Conservation (phyloP, 1,140 invertebrate species). For the Drosophila miranda region DNA sequence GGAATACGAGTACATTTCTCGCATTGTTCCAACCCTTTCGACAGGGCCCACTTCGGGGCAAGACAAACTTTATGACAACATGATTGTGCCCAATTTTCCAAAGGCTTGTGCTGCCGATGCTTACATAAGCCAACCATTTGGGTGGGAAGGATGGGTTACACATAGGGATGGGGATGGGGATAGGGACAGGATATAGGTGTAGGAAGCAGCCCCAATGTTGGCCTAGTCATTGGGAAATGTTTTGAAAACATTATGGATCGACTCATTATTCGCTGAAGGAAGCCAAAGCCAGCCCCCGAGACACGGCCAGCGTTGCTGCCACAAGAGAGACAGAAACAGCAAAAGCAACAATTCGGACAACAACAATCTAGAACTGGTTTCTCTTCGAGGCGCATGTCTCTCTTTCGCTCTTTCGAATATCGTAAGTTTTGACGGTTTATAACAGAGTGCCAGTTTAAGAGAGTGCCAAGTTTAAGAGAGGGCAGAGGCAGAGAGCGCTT, state of each 20-base stretch:
- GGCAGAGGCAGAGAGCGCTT: conserved; percentile 1
- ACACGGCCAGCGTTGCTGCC: too few species aligned
- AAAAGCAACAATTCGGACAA: conserved; percentile 22
- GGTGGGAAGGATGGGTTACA: too few species aligned
- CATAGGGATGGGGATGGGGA: too few species aligned
- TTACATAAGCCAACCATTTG: conserved; percentile 37
- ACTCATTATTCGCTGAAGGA: conserved; percentile 8
- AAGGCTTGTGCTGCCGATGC: conserved; percentile 5
- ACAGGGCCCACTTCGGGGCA: neutral
- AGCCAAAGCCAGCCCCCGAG: conserved; percentile 1
- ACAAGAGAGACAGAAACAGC: neutral
- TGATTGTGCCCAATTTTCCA: conserved; percentile 17
- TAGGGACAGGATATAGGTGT: neutral
- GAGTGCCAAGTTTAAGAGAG: conserved; percentile 67
- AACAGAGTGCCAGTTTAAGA: conserved; percentile 35
- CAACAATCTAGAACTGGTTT: conserved; percentile 8
- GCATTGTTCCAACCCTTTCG: neutral
- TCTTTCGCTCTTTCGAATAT: conserved; percentile 46
- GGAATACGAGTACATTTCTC: neutral
- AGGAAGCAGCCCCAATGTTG: conserved; percentile 30
- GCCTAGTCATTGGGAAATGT: conserved; percentile 60
- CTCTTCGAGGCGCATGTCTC: conserved; percentile 48
- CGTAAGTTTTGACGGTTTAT: conserved; percentile 32
- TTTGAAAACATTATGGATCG: conserved; percentile 58
- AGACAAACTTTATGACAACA: conserved; percentile 29